A percentile compares a stretch with the other conserved stretches of the same genome.
Evolutionary conservation across 2,888 invertebrate genomes (phyloP).

Genomic region (Onchidella celtica): DNA sequence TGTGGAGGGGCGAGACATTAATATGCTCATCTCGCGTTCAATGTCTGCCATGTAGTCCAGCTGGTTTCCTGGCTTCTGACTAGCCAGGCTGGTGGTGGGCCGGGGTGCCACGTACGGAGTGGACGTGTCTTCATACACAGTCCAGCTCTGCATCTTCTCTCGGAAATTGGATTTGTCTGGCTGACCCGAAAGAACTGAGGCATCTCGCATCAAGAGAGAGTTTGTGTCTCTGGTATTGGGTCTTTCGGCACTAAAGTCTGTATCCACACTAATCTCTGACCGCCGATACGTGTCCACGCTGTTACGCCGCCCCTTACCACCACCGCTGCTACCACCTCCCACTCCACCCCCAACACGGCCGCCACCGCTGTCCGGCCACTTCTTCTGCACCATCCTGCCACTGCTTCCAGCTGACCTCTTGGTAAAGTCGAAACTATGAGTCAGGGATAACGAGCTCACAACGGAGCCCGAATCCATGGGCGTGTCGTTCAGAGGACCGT

Average conservation of each 20-base stretch:
- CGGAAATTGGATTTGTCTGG: constrained; percentile 39
- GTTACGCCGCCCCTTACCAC: neutral
- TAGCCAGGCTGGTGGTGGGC: constrained; percentile 23
- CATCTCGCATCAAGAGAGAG: constrained; percentile 36
- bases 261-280: constrained; percentile 2
- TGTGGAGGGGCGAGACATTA: constrained; percentile 20
- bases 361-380: neutral
- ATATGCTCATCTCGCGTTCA: constrained; percentile 27
- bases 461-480: constrained; percentile 27
- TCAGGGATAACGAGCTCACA: constrained; percentile 26
- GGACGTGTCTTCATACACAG: constrained; percentile 16
- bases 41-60: constrained; percentile 3
- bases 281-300: constrained; percentile 17
- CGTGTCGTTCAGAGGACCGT: too few relatives aligned
- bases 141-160: constrained; percentile 42
- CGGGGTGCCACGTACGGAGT: constrained; percentile 8
- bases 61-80: neutral
- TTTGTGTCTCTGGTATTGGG: constrained; percentile 25
- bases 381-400: neutral
- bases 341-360: neutral
- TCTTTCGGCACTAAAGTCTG: constrained; percentile 14
- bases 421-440: neutral
- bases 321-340: neutral
- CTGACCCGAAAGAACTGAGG: constrained; percentile 26
- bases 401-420: neutral